Conservation (phyloP, 1,140 invertebrate genomes). For the Zaprionus ornatus region DNA sequence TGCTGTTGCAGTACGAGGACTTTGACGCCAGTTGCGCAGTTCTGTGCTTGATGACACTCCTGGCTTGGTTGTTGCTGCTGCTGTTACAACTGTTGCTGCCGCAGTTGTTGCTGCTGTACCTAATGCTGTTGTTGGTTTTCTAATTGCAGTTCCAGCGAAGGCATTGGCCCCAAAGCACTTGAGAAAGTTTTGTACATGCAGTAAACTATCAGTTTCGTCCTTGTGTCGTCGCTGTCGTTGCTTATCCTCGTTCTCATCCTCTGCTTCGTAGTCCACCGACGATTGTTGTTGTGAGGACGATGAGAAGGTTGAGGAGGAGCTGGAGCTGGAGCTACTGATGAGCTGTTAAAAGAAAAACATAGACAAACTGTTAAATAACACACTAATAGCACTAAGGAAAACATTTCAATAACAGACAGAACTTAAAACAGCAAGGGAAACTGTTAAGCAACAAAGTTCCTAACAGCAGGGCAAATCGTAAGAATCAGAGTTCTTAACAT, state of each 20-base stretch:
- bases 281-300: constrained; percentile 73
- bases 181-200: constrained; percentile 79
- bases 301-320: constrained; percentile 66
- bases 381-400: background rate
- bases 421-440: background rate
- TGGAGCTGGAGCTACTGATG: constrained; percentile 53
- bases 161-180: constrained; percentile 74
- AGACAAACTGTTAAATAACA: background rate
- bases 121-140: constrained; percentile 14
- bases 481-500: background rate
- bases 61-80: background rate
- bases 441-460: background rate
- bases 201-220: constrained; percentile 67
- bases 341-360: constrained; percentile 30
- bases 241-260: constrained; percentile 76
- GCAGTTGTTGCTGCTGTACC: background rate
- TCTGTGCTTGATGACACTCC: constrained; percentile 22
- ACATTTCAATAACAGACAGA: background rate
- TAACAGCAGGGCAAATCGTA: background rate
- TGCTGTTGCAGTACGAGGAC: constrained; percentile 34
- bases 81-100: constrained; percentile 5
- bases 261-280: constrained; percentile 75
- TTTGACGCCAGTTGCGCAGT: constrained; percentile 61
- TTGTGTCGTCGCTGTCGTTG: constrained; percentile 47
- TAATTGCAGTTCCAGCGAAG: constrained; percentile 20